Percentiles rank a stretch among this genome's conserved stretches.
Conservation (phyloP, 1,140 invertebrate genomes). For the Bombus haemorrhoidalis region DNA sequence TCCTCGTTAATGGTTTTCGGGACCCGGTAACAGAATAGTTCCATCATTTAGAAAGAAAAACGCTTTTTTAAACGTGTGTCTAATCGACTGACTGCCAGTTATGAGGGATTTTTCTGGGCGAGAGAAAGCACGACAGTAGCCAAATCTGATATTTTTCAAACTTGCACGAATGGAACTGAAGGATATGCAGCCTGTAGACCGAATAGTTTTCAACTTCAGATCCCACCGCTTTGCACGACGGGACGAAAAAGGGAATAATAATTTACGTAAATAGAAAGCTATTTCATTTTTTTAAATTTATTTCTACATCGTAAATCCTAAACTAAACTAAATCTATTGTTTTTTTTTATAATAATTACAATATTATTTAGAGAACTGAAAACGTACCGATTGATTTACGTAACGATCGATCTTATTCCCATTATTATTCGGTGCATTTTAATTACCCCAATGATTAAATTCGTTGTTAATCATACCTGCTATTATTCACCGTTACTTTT, state of each 20-base stretch:
- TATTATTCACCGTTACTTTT: background rate
- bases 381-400: background rate
- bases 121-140: background rate
- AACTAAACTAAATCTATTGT: background rate
- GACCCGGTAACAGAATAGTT: background rate
- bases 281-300: background rate
- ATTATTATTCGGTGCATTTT: background rate
- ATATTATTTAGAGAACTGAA: background rate
- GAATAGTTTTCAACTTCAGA: conserved; percentile 7
- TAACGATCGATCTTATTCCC: background rate
- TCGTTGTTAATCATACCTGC: background rate
- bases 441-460: background rate
- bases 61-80: conserved; percentile 4
- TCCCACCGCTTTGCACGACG: too few relatives aligned
- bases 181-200: background rate
- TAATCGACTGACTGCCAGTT: conserved; percentile 4
- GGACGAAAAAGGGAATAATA: background rate
- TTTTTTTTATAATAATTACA: background rate
- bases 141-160: conserved; percentile 1
- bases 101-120: background rate
- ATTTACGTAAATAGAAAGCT: background rate
- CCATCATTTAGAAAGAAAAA: conserved; percentile 21
- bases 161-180: background rate
- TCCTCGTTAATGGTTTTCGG: conserved; percentile 21
- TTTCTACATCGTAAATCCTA: background rate